phyloP scores from a whole-genome alignment of 2,113 vertebrate genomes.

The Thomomys bottae region DNA sequence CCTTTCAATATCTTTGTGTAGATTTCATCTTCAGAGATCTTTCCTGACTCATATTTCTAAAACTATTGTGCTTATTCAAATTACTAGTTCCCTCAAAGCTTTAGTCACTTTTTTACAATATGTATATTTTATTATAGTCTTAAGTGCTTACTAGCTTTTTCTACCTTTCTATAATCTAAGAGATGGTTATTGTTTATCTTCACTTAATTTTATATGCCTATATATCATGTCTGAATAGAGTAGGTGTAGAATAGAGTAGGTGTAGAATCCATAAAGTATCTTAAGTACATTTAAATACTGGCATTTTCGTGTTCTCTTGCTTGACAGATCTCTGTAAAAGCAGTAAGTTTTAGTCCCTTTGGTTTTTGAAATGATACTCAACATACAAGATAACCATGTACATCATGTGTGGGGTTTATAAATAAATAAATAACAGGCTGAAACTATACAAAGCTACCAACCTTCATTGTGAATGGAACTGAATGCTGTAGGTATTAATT shows the following conservation, averaged over 20 bases:
- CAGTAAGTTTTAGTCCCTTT: neutral
- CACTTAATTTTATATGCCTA: neutral
- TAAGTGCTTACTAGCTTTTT: neutral
- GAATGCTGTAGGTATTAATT: neutral
- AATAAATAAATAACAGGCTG: conserved; percentile 27
- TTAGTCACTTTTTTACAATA: conserved; percentile 9
- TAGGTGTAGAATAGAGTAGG: neutral
- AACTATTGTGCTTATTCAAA: neutral
- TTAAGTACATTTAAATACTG: neutral
- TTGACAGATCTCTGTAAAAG: conserved; percentile 15
- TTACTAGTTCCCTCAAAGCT: neutral
- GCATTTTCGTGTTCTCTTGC: neutral
- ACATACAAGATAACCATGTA: neutral
- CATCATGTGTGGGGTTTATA: conserved; percentile 1
- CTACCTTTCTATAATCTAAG: neutral
- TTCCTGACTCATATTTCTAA: neutral
- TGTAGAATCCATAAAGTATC: neutral
- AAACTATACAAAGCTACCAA: neutral
- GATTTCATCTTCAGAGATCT: neutral
- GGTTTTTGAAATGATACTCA: conserved; percentile 13
- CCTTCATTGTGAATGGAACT: conserved; percentile 32
- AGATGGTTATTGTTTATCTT: neutral
- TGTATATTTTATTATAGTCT: neutral
- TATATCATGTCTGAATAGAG: neutral
- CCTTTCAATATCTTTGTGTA: neutral